Evolutionary conservation across 2,113 vertebrate species (phyloP).

Genomic region (Silurus asotus): DNA sequence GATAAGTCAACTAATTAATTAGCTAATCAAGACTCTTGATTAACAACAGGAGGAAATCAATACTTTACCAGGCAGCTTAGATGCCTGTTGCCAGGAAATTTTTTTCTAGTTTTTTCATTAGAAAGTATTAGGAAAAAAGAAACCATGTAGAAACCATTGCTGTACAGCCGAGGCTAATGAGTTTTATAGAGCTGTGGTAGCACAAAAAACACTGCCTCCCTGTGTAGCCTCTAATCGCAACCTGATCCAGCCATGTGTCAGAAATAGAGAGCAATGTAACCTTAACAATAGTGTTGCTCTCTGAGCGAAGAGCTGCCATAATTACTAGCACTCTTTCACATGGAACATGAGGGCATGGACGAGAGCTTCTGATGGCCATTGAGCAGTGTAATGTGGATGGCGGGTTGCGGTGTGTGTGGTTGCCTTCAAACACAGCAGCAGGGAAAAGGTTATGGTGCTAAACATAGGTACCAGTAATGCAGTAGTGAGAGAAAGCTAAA

Average conservation of each 20-base stretch:
- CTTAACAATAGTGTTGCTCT: constrained; percentile 56
- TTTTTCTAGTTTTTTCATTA: constrained; percentile 30
- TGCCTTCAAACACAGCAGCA: constrained; percentile 31
- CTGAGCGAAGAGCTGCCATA: constrained; percentile 61
- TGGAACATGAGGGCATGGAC: neutral
- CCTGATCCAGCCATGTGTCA: constrained; percentile 7
- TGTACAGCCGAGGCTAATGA: constrained; percentile 17
- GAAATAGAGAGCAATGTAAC: constrained; percentile 11
- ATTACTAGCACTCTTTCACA: constrained; percentile 56
- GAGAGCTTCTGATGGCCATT: constrained; percentile 33
- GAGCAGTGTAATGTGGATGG: constrained; percentile 5
- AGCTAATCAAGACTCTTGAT: constrained; percentile 25
- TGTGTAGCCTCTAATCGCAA: constrained; percentile 12
- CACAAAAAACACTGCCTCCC: constrained; percentile 22
- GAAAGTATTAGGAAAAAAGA: constrained; percentile 2
- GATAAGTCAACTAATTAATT: constrained; percentile 39
- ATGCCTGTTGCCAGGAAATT: constrained; percentile 11
- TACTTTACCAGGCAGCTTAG: constrained; percentile 54
- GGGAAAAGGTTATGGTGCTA: constrained; percentile 49
- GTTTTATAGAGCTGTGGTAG: neutral
- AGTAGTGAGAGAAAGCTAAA: constrained; percentile 32
- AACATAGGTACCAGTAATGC: constrained; percentile 45
- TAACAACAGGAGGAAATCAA: constrained; percentile 38
- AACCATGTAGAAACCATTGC: constrained; percentile 15
- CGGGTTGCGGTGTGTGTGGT: constrained; percentile 3